Evolutionary conservation across 2,888 invertebrate species (phyloP), one percentile per base, ranked within the genome.

Genomic region (Eupithecia centaureata): DNA sequence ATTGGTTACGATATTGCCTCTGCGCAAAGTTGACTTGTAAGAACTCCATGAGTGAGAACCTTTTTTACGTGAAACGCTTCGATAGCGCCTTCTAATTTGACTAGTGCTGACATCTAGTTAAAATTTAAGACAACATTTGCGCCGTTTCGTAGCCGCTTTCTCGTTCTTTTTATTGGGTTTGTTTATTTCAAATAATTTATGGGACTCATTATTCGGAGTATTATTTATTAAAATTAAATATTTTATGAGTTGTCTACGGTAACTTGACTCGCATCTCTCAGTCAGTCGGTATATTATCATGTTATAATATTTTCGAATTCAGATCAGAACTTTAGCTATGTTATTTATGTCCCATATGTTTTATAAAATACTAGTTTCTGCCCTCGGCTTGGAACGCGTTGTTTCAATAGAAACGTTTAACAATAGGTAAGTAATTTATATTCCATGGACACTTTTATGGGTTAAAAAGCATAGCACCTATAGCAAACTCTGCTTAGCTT

Each of bases 1-100:
- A 97, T 96, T 94, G 96, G 96, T 96, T 97, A 97, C 96, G 96
- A 96, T 96, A 96, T 95, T 95, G 96, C 96, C 96, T 95, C 97
- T 97, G 97, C 97, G 96, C 97, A 97, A 96, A 96, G 96, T 95
- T 96, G 83, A 94, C 57, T 0, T 15, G 5, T 1, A n/a, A 0
- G 2, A 15, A 10, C 2, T 42, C 28, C 8, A 15, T 0, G 0
- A 5, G 22, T 5, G 8, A n/a, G 0, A 12, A 42, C 10, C 54
- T 28, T 25, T n/a, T 32, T 32, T 22, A 10, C 47, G 28, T 61
- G 38, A 61, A 64, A 68, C 64, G 68, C 63, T 33, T 42, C 68
- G 68, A 64, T 64, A 68, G 63, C 68, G 68, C 61, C 63, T 61
- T 18, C 61, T 66, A 65, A 57, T 5, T 54, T 63, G 63, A 33